Base-by-base conservation (phyloP, 2,888 invertebrate genomes). In the Pocota personata region DNA sequence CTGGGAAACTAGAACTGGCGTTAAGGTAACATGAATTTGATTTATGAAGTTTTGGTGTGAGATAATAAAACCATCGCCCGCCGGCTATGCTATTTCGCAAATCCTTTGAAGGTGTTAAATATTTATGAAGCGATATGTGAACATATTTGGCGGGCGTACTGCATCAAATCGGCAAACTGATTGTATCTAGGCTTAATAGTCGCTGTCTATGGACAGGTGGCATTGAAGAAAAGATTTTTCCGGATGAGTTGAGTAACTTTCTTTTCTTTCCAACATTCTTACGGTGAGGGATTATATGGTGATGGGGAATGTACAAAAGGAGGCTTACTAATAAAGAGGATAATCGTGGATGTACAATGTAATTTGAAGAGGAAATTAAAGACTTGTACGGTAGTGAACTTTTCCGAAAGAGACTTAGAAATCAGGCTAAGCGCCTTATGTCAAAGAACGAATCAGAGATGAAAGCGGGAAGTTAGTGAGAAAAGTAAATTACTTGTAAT, bases 1-100 rank as follows among this genome's bases (percentile, higher is more conserved):
- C 35, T 32, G 66, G 50, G 16, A n/a, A 48, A 48, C 32, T 30
- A 48, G 27, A 67, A 27, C 40, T 52, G 24, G 24, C 43, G 46
- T 40, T 43, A 50, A 37, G 14, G 14, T 32, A 27, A 32, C 40
- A 58, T 21, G 35, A 71, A 75, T 69, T 69, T 82, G 82, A 82
- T 82, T 82, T 75, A 82, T 76, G 69, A 69, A 82, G 43, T 55
- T 46, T 16, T 27, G 46, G 55, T 37, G 75, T 32, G 67, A 55
- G 62, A 64, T 76, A 76, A 69, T 64, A 82, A 82, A 69, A 62
- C 55, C 55, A 10, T 24, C 60, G 4, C 24, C 40, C 14, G 40
- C 48, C 71, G 62, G 27, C 43, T 10, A 27, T 62, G 30, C 8
- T 7, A 50, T n/a, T 60, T 37, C 27, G 19, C 7, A 16, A 67